These are phyloP conservation scores for Hypselothyrea guttata DNA, from an alignment of 2,888 invertebrate genomes.

Conservation along the genomic window DNA sequence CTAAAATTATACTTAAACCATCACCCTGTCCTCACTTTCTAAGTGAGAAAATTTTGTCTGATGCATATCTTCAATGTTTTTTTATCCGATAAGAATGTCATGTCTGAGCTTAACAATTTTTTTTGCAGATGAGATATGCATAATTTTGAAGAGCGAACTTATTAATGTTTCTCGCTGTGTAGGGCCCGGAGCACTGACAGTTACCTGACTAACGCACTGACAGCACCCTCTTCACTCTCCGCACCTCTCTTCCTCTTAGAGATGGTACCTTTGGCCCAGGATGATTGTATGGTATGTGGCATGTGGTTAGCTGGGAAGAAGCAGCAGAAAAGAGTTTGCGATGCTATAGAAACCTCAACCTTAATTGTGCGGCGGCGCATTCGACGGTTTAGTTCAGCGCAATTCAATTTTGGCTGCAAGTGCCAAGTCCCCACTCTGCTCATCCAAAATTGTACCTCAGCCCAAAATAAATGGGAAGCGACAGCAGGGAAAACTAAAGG, in stretches of 20 bases:
- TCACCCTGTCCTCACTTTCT: too few relatives aligned
- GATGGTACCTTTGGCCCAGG: neutral
- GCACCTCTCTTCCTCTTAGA: neutral
- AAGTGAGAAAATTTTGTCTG: too few relatives aligned
- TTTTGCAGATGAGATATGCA: too few relatives aligned
- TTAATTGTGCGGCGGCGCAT: conserved; percentile 75
- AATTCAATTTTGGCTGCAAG: conserved; percentile 73
- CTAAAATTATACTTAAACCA: too few relatives aligned
- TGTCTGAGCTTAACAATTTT: too few relatives aligned
- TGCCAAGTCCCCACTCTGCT: conserved; percentile 21
- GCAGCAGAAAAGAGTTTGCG: conserved; percentile 1
- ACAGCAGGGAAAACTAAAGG: conserved; percentile 38
- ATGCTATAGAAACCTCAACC: conserved; percentile 62
- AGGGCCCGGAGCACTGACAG: conserved; percentile 57
- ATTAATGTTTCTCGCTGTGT: too few relatives aligned
- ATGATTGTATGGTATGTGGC: conserved; percentile 3
- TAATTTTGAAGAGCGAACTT: too few relatives aligned
- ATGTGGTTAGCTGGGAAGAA: neutral
- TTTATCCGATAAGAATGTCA: too few relatives aligned
- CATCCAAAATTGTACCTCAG: neutral
- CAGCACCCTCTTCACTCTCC: conserved; percentile 65
- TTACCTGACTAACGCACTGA: conserved; percentile 73
- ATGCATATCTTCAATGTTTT: too few relatives aligned
- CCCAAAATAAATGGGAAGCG: conserved; percentile 53
- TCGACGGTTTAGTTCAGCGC: conserved; percentile 73